Evolutionary conservation across 1,140 invertebrate species (phyloP).

Genomic region (Cherax quadricarinatus): DNA sequence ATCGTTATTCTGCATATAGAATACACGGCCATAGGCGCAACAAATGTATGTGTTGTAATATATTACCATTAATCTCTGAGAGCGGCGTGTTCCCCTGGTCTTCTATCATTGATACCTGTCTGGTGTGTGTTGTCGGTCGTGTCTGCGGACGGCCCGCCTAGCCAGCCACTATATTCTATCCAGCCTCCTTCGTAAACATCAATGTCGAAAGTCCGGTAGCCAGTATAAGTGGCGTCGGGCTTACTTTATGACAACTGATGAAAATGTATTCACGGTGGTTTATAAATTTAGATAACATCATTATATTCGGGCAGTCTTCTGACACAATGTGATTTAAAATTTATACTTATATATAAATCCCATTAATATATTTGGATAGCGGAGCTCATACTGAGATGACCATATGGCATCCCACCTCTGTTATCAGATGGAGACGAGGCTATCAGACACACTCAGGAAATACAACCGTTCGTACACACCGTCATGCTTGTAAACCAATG

Average conservation of each 20-base stretch:
- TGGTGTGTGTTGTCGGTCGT: neutral
- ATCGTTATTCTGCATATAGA: neutral
- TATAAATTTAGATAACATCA: constrained; percentile 65
- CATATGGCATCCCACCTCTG: constrained; percentile 14
- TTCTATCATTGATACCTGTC: constrained; percentile 52
- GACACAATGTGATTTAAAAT: constrained; percentile 59
- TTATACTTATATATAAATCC: constrained; percentile 61
- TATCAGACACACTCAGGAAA: constrained; percentile 11
- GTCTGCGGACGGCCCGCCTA: constrained; percentile 10
- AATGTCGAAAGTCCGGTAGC: constrained; percentile 62
- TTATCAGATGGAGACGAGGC: constrained; percentile 31
- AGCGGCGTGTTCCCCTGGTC: neutral
- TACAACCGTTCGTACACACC: neutral
- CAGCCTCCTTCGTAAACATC: constrained; percentile 38
- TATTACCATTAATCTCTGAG: constrained; percentile 20
- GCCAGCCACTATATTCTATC: constrained; percentile 32
- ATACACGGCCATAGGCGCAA: neutral
- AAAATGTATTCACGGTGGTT: constrained; percentile 42
- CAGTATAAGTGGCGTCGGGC: neutral
- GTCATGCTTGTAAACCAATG: neutral
- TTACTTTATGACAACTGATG: constrained; percentile 27
- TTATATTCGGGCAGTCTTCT: constrained; percentile 43
- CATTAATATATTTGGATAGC: constrained; percentile 51
- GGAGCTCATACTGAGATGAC: neutral
- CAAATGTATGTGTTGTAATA: neutral